A percentile compares a stretch with the other conserved stretches of the same genome.
phyloP scores from a whole-genome alignment of 2,888 invertebrate species.

The Papilio elwesi region DNA sequence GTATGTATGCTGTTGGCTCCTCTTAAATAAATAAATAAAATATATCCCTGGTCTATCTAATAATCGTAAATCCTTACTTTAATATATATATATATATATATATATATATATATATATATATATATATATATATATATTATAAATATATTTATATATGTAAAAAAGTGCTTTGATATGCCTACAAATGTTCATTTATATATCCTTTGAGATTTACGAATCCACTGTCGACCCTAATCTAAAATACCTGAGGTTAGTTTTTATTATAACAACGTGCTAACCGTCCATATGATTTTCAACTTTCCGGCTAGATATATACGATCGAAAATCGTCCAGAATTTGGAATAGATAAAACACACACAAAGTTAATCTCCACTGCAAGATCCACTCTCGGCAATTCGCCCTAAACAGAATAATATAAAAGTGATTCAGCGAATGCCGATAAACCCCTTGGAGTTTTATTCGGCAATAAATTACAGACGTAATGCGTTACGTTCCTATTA shows the following conservation, averaged over 20 bases:
- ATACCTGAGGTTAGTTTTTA: constrained; percentile 27
- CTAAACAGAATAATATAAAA: constrained; percentile 19
- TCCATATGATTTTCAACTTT: constrained; percentile 7
- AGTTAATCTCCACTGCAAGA: constrained; percentile 25
- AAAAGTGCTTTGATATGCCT: not conserved
- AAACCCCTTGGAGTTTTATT: constrained; percentile 11
- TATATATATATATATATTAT: no score
- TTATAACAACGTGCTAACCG: not conserved
- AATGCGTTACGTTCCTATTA: constrained; percentile 1
- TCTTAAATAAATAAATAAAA: no score
- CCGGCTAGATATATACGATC: not conserved
- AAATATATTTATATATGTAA: no score
- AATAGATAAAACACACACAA: constrained; percentile 15
- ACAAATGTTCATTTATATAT: constrained; percentile 4
- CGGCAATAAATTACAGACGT: constrained; percentile 9
- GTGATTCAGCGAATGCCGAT: constrained; percentile 3
- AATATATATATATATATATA: no score
- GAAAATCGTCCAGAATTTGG: not conserved
- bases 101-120: no score
- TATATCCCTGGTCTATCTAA: no score
- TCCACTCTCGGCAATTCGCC: constrained; percentile 21
- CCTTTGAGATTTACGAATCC: constrained; percentile 5
- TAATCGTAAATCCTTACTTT: no score
- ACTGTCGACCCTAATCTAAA: constrained; percentile 31
- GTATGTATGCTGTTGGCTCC: no score